Evolutionary conservation across 2,113 vertebrate genomes (phyloP), one percentile per base, ranked within the genome.

Genomic region (Corydoras sp.): DNA sequence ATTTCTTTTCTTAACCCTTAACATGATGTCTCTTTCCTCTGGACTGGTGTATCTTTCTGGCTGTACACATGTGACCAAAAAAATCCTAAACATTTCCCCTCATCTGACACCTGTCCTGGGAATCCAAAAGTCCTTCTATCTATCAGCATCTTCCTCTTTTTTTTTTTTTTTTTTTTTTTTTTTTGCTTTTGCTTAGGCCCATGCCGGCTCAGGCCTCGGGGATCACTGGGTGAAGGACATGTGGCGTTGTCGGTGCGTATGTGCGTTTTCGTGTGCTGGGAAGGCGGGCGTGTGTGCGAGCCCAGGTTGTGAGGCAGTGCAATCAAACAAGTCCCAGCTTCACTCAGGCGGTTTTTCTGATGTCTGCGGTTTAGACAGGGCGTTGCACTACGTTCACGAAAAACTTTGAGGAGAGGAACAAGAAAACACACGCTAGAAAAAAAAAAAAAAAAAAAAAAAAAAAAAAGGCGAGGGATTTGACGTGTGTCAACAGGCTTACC

Each of bases 281-380:
- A 65, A 30, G 56, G 62, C 15, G 62, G 62, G 62, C 59, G 68
- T 68, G 74, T 70, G 69, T 79, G 73, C 76, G 74, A 84, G 80
- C 79, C 68, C 67, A 74, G 29, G 83, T 83, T 82, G 82, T 64
- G 68, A 74, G 84, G 86, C 35, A 62, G 85, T 69, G 65, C 85
- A 87, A 86, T 77, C 82, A 76, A 70, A 88, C 89, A 87, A 88
- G 90, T 90, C 83, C 77, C 80, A 14, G 81, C 88, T 83, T 81
- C 85, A 81, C 87, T 87, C 83, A 30, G 76, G 81, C 75, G 69
- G 68, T 84, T 84, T 82, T 82, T 88, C 80, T 89, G 88, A 91
- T 86, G 86, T 90, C 88, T 90, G 88, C 78, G 88, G 86, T 86
- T 88, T 83, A 88, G 89, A 89, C 87, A 88, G 89, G 90, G 89